These are phyloP conservation scores for Atrichornis clamosus DNA, from an alignment of 2,113 vertebrate genomes.

Conservation along the genomic window DNA sequence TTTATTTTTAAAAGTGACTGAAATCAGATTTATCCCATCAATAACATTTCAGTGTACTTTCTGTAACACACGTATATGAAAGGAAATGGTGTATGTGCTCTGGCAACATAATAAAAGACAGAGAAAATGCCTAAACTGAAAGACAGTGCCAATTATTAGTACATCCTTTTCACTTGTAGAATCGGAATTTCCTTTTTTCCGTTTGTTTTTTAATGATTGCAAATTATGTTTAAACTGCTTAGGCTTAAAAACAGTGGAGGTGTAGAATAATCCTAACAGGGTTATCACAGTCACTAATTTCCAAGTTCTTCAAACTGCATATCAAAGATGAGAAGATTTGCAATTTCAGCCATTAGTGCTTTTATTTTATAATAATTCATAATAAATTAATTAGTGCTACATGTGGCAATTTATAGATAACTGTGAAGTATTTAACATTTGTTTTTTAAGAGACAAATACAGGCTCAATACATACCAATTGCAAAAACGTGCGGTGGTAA, in stretches of 20 bases:
- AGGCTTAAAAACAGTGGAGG: background rate
- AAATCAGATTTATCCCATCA: background rate
- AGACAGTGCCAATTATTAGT: background rate
- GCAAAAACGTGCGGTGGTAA: constrained; percentile 95
- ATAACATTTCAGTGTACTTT: background rate
- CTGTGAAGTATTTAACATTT: background rate
- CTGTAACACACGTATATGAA: background rate
- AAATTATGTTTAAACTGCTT: background rate
- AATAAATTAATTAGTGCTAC: background rate
- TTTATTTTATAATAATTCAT: background rate
- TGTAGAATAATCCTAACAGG: background rate
- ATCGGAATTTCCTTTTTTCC: background rate
- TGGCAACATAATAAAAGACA: background rate
- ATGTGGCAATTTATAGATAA: background rate
- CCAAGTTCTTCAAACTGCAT: background rate
- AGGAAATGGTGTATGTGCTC: background rate
- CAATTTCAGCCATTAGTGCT: background rate
- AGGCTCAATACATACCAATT: constrained; percentile 79
- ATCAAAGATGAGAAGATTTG: background rate
- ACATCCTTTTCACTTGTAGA: background rate
- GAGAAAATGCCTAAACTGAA: background rate
- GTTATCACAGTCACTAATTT: background rate
- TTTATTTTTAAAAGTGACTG: background rate
- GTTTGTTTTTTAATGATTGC: background rate
- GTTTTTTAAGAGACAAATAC: background rate